Evolutionary conservation across 2,888 invertebrate species (phyloP).

Genomic region (Drosophila infuscata): DNA sequence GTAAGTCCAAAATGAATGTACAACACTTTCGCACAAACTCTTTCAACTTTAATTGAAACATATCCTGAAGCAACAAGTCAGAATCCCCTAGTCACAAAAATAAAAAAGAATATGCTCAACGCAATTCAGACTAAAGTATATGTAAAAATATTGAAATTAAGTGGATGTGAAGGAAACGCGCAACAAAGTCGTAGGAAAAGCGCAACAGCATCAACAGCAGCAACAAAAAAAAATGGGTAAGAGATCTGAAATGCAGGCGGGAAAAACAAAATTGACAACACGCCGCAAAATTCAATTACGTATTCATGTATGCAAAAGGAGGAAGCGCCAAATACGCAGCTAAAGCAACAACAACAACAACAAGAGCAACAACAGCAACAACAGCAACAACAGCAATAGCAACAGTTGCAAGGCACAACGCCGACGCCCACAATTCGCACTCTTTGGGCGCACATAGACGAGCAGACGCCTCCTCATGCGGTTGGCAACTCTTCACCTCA

Average conservation of each 20-base stretch:
- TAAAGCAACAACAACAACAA: constrained; percentile 34
- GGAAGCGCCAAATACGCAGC: constrained; percentile 75
- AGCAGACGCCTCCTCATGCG: constrained; percentile 55
- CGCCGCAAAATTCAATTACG: constrained; percentile 79
- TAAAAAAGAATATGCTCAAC: constrained; percentile 18
- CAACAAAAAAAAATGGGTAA: constrained; percentile 12
- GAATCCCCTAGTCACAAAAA: constrained; percentile 15
- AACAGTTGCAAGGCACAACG: constrained; percentile 34
- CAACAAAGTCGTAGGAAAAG: constrained; percentile 49
- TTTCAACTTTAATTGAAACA: constrained; percentile 14
- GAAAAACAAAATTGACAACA: constrained; percentile 76
- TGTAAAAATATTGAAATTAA: constrained; percentile 61
- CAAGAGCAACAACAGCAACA: constrained; percentile 20
- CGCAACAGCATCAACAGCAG: constrained; percentile 51
- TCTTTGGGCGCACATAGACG: constrained; percentile 54
- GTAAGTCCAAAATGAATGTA: neutral
- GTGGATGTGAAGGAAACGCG: constrained; percentile 44
- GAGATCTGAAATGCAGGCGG: constrained; percentile 57
- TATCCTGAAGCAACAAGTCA: constrained; percentile 55
- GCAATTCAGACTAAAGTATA: constrained; percentile 31
- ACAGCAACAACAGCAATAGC: constrained; percentile 11
- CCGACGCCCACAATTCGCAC: constrained; percentile 49
- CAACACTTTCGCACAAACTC: neutral
- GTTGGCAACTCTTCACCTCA: constrained; percentile 45
- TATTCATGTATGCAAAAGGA: constrained; percentile 78